phyloP scores from a whole-genome alignment of 2,113 vertebrate species.

The Halcyon senegalensis region DNA sequence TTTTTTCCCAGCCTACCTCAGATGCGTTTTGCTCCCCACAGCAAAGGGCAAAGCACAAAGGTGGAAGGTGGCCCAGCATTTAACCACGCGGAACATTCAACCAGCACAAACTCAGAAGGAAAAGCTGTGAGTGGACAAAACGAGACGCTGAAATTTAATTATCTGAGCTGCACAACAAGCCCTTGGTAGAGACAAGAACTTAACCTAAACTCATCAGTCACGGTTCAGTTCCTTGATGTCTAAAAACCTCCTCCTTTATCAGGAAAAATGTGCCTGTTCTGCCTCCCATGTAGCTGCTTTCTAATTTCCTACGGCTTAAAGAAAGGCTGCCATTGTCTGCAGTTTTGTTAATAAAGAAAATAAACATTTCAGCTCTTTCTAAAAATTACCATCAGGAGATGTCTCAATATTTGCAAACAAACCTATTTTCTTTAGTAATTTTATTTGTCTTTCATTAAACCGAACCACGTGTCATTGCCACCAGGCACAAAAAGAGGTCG shows the following conservation, averaged over 20 bases:
- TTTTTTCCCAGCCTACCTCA: neutral
- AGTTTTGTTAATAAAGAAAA: conserved; percentile 10
- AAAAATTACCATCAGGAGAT: neutral
- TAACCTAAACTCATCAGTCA: conserved; percentile 36
- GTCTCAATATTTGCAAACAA: neutral
- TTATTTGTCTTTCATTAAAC: neutral
- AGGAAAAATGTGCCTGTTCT: conserved; percentile 16
- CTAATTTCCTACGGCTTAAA: neutral
- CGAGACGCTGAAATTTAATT: neutral
- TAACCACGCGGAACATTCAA: neutral
- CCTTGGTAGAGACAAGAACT: neutral
- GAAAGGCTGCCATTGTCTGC: neutral
- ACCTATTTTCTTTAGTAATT: neutral
- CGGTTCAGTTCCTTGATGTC: neutral
- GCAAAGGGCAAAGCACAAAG: neutral
- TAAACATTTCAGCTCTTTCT: neutral
- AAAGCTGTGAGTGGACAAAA: neutral
- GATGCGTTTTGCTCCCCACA: neutral
- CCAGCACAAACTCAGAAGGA: neutral
- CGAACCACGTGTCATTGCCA: neutral
- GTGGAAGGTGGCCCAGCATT: neutral
- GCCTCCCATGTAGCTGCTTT: neutral
- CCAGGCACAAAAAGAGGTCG: accelerated
- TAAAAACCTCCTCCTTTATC: conserved; percentile 2
- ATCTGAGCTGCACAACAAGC: neutral